Evolutionary conservation across 1,140 invertebrate species (phyloP).

Genomic region (Contarinia nasturtii): DNA sequence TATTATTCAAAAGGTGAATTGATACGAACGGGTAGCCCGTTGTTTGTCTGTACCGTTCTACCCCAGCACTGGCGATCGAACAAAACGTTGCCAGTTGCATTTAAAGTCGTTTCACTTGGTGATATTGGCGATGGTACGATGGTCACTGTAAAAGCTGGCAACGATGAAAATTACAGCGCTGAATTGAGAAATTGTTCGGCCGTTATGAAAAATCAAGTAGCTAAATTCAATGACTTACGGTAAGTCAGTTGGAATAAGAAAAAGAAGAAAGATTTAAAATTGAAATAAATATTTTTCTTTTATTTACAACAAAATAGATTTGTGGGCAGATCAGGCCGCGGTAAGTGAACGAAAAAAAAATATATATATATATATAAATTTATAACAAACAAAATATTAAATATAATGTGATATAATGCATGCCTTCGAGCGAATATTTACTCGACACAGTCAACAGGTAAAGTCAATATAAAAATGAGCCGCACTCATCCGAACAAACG

Average conservation of each 20-base stretch:
- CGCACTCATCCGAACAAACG: too few relatives aligned
- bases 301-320: too few relatives aligned
- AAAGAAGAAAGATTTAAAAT: slow-evolving; percentile 2
- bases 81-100: slow-evolving; percentile 87
- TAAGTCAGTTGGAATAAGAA: slow-evolving; percentile 93
- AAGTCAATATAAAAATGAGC: too few relatives aligned
- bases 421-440: too few relatives aligned
- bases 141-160: slow-evolving; percentile 85
- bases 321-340: too few relatives aligned
- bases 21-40: slow-evolving; percentile 77
- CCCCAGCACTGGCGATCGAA: slow-evolving; percentile 94
- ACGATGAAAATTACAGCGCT: slow-evolving; percentile 93
- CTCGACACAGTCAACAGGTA: too few relatives aligned
- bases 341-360: too few relatives aligned
- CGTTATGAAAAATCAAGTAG: slow-evolving; percentile 93
- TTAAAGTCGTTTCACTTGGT: slow-evolving; percentile 74
- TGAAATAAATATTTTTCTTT: too few relatives aligned
- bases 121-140: slow-evolving; percentile 89
- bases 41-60: slow-evolving; percentile 81
- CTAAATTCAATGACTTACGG: slow-evolving; percentile 93
- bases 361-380: too few relatives aligned
- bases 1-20: too few relatives aligned
- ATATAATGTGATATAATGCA: too few relatives aligned
- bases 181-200: slow-evolving; percentile 86
- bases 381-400: too few relatives aligned